Percentiles rank a stretch among this genome's conserved stretches.
Conservation (phyloP, 2,113 vertebrate genomes). For the Rhipidura dahli region DNA sequence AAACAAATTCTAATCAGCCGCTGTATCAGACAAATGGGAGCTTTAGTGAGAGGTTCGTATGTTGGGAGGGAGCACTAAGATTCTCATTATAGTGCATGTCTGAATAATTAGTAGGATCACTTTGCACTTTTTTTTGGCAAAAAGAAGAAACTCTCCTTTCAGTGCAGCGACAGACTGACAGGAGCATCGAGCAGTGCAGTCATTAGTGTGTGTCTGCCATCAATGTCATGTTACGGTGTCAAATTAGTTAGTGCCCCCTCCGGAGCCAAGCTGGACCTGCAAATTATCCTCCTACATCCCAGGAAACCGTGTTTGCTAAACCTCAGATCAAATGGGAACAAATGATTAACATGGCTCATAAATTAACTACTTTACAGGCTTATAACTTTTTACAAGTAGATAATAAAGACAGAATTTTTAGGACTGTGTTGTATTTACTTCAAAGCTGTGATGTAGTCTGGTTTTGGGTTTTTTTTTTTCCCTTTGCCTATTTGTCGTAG, state of each 20-base stretch:
- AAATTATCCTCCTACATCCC: constrained; percentile 70
- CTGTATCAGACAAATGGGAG: constrained; percentile 73
- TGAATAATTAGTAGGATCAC: constrained; percentile 74
- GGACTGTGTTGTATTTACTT: neutral
- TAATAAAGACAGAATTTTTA: constrained; percentile 68
- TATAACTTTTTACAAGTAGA: constrained; percentile 76
- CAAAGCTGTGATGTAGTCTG: neutral
- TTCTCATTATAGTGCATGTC: constrained; percentile 73
- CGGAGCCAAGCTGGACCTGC: constrained; percentile 64
- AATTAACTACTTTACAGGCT: constrained; percentile 74
- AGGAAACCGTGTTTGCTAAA: constrained; percentile 69
- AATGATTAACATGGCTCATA: constrained; percentile 75
- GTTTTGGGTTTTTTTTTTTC: neutral
- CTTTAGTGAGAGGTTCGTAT: constrained; percentile 49
- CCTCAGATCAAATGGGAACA: constrained; percentile 67
- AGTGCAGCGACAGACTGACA: constrained; percentile 69
- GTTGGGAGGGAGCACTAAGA: constrained; percentile 65
- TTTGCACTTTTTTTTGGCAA: constrained; percentile 39
- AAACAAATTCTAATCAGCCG: constrained; percentile 74
- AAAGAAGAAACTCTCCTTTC: constrained; percentile 56
- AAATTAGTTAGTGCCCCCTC: constrained; percentile 75
- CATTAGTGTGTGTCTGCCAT: constrained; percentile 71
- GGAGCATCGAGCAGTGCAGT: constrained; percentile 52
- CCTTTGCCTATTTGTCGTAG: neutral
- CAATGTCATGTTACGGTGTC: constrained; percentile 68